Conservation (phyloP, 2,888 invertebrate genomes). For the Pecten maximus region DNA sequence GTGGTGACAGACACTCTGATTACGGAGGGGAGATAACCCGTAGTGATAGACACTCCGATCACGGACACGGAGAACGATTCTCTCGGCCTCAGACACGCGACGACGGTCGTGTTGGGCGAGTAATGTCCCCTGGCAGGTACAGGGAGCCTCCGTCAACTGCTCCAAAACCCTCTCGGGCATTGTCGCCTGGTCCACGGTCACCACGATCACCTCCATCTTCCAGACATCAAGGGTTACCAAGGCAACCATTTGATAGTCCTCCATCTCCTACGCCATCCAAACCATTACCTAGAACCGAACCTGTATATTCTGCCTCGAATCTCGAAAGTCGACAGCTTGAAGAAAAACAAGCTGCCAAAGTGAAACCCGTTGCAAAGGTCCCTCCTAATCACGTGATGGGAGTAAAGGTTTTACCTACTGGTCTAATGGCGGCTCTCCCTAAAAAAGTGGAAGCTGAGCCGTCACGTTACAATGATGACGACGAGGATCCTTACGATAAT, state of each 20-base stretch:
- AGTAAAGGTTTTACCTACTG: slow-evolving; percentile 74
- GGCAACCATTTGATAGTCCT: slow-evolving; percentile 52
- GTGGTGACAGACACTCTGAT: slow-evolving; percentile 20
- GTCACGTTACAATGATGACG: slow-evolving; percentile 56
- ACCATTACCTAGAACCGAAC: slow-evolving; percentile 52
- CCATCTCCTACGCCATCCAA: slow-evolving; percentile 51
- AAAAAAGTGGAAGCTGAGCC: slow-evolving; percentile 52
- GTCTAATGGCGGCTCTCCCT: slow-evolving; percentile 52
- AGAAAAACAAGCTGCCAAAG: slow-evolving; percentile 44
- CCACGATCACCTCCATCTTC: slow-evolving; percentile 42
- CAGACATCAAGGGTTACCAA: slow-evolving; percentile 42
- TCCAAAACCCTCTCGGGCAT: slow-evolving; percentile 51
- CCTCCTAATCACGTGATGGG: slow-evolving; percentile 76
- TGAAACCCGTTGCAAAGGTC: slow-evolving; percentile 76
- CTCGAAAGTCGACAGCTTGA: slow-evolving; percentile 70
- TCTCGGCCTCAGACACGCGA: slow-evolving; percentile 40
- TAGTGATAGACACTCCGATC: slow-evolving; percentile 40
- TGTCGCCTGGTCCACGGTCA: slow-evolving; percentile 48
- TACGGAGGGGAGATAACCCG: slow-evolving; percentile 46
- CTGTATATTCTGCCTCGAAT: slow-evolving; percentile 73
- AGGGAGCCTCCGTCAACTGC: slow-evolving; percentile 54
- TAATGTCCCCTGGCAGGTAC: slow-evolving; percentile 53
- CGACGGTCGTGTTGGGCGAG: slow-evolving; percentile 49
- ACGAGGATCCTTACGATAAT: slow-evolving; percentile 64
- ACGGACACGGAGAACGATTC: slow-evolving; percentile 36